These are phyloP conservation scores for Ormyrus rosae DNA, from an alignment of 2,888 invertebrate genomes.

Conservation along the genomic window DNA sequence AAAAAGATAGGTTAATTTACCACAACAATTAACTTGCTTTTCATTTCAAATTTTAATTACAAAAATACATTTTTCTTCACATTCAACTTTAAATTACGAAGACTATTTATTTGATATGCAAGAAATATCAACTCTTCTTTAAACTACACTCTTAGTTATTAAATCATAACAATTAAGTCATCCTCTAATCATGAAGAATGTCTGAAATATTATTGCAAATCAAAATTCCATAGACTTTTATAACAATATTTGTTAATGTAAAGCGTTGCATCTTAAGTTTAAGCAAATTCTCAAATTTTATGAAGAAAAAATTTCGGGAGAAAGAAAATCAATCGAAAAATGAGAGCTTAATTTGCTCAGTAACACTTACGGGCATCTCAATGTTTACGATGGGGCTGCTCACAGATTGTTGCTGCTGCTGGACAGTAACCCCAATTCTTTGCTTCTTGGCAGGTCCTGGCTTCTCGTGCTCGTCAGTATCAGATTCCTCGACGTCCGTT, in stretches of 20 bases:
- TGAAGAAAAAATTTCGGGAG: too few species aligned
- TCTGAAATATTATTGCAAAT: too few species aligned
- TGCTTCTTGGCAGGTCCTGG: constrained; percentile 70
- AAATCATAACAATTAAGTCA: neutral
- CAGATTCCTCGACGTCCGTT: constrained; percentile 72
- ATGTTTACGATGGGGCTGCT: constrained; percentile 2
- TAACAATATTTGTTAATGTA: too few species aligned
- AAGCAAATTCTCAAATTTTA: too few species aligned
- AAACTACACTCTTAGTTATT: neutral
- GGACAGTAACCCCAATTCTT: constrained; percentile 49
- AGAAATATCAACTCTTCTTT: neutral
- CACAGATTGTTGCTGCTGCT: neutral
- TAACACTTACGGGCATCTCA: constrained; percentile 34
- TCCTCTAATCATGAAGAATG: too few species aligned
- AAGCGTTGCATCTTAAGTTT: too few species aligned
- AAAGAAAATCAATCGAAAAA: too few species aligned
- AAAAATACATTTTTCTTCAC: neutral
- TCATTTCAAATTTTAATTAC: neutral
- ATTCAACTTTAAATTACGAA: too few species aligned
- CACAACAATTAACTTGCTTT: neutral
- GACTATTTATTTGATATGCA: too few species aligned
- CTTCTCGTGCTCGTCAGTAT: constrained; percentile 69
- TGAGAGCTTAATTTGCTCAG: too few species aligned
- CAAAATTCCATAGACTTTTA: too few species aligned
- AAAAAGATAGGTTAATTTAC: constrained; percentile 46